Percentiles rank a stretch among this genome's conserved stretches.
These are phyloP conservation scores for Centruroides sculpturatus DNA, from an alignment of 1,140 invertebrate species.

Conservation along the genomic window DNA sequence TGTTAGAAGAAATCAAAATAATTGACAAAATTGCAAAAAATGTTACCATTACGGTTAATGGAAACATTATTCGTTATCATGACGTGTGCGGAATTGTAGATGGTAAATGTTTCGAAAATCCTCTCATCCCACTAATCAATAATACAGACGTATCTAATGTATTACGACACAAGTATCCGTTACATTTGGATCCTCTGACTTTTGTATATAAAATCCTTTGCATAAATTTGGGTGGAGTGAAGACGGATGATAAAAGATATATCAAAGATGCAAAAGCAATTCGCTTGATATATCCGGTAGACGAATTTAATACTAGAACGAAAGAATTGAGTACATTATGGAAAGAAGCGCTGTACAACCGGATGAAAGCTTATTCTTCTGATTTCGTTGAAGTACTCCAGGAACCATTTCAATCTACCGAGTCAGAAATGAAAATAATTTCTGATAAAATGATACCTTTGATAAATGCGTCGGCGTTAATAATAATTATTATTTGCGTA, in stretches of 20 bases:
- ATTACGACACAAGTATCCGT: conserved; percentile 59
- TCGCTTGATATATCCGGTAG: conserved; percentile 72
- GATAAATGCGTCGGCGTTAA: conserved; percentile 65
- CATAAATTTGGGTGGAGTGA: conserved; percentile 66
- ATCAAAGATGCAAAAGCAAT: conserved; percentile 60
- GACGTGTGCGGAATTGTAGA: conserved; percentile 70
- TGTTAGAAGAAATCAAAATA: conserved; percentile 42
- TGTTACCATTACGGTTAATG: conserved; percentile 37
- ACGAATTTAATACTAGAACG: conserved; percentile 57
- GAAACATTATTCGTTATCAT: conserved; percentile 35
- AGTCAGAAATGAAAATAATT: conserved; percentile 75
- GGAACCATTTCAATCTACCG: conserved; percentile 69
- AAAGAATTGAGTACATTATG: conserved; percentile 56
- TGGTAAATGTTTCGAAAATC: conserved; percentile 63
- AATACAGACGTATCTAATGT: conserved; percentile 60
- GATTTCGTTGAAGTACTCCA: conserved; percentile 62
- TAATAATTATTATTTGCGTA: conserved; percentile 47
- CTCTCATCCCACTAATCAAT: conserved; percentile 51
- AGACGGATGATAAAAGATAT: conserved; percentile 50
- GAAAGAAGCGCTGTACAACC: conserved; percentile 61
- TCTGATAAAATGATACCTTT: conserved; percentile 72
- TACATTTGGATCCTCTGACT: conserved; percentile 67
- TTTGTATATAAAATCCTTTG: conserved; percentile 69
- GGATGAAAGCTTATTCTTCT: conserved; percentile 56
- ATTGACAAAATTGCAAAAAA: conserved; percentile 62